phyloP scores from a whole-genome alignment of 2,797 vertebrate genomes.

The Pipistrellus pipistrellus region DNA sequence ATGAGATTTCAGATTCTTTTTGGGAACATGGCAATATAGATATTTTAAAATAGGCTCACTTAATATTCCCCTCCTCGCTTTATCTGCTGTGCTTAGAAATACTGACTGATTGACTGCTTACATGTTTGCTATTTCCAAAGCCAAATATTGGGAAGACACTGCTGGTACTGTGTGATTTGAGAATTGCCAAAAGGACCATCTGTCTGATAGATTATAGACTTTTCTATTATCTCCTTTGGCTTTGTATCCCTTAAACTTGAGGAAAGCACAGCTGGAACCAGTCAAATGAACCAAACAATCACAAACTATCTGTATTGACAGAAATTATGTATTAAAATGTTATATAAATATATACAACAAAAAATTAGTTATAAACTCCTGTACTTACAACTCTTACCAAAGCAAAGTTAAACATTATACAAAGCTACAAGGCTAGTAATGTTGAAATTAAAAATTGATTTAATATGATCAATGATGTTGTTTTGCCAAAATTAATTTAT shows the following conservation, averaged over 20 bases:
- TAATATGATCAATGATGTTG: not conserved
- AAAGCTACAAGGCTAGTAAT: not conserved
- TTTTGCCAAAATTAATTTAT: not conserved
- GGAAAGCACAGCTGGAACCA: not conserved
- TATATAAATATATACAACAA: not conserved
- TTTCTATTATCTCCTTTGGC: not conserved
- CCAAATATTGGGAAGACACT: not conserved
- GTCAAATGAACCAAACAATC: not conserved
- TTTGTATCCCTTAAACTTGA: not conserved
- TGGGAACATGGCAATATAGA: not conserved
- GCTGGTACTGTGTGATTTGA: not conserved
- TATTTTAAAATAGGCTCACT: not conserved
- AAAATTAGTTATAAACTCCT: not conserved
- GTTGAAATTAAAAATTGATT: not conserved
- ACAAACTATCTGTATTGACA: not conserved
- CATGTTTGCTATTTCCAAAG: not conserved
- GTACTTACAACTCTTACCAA: not conserved
- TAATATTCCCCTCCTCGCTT: not conserved
- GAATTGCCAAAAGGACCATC: not conserved
- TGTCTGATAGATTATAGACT: not conserved
- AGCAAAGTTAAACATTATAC: conserved; percentile 10
- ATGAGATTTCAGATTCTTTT: not conserved
- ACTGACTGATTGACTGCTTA: not conserved
- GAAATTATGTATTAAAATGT: conserved; percentile 34
- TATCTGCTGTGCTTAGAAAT: not conserved